Percentiles rank a stretch among this genome's conserved stretches.
Conservation (phyloP, 2,797 vertebrate genomes). For the Chiroxiphia lanceolata region DNA sequence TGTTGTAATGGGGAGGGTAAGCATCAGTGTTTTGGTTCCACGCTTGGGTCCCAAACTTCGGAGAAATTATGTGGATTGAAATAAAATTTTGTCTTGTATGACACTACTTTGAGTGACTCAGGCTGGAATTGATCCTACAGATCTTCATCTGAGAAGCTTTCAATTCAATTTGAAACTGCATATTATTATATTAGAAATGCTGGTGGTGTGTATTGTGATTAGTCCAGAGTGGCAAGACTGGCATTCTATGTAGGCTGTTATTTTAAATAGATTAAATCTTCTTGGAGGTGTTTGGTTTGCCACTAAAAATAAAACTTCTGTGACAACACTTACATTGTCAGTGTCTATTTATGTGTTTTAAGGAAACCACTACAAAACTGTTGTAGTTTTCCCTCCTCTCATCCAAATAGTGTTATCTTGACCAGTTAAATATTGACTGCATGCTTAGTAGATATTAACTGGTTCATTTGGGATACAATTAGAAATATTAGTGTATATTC, state of each 20-base stretch:
- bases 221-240: neutral
- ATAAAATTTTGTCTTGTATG: neutral
- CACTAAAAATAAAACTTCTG: neutral
- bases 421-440: neutral
- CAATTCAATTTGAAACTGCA: neutral
- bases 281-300: neutral
- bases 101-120: neutral
- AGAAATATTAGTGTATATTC: conserved; percentile 46
- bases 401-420: neutral
- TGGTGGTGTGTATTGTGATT: neutral
- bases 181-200: neutral
- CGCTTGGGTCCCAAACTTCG: neutral
- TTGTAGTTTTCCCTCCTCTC: neutral
- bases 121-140: neutral
- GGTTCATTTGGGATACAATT: conserved; percentile 23
- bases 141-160: neutral
- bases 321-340: neutral
- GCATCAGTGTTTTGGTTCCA: neutral
- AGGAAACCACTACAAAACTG: neutral
- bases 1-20: neutral
- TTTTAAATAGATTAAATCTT: neutral
- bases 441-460: conserved; percentile 10
- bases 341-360: neutral
- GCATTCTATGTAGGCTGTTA: neutral
- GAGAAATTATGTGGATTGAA: neutral